phyloP scores from a whole-genome alignment of 1,140 invertebrate genomes.

The Nasonia vitripennis region DNA sequence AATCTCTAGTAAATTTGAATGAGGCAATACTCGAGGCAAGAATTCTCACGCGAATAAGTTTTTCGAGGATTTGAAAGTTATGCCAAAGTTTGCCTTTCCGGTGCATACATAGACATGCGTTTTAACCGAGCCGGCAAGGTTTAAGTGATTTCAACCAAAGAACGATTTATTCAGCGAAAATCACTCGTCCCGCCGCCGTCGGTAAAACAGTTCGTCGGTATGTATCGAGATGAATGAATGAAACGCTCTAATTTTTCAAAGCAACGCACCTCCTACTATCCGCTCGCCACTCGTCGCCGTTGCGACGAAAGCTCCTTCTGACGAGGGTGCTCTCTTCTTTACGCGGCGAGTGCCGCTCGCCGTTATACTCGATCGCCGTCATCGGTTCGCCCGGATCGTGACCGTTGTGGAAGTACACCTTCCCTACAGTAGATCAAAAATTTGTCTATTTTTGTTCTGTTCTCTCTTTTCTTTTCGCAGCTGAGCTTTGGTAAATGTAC shows the following conservation, averaged over 20 bases:
- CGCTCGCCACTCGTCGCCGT: slow-evolving; percentile 75
- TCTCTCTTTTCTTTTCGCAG: slow-evolving; percentile 45
- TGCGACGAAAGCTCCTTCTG: slow-evolving; percentile 71
- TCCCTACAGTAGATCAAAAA: slow-evolving; percentile 74
- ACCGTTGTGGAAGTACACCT: slow-evolving; percentile 68
- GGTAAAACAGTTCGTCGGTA: no score
- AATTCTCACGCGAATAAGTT: no score
- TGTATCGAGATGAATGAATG: no score
- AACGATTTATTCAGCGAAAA: neutral
- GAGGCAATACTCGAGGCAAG: no score
- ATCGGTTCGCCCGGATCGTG: slow-evolving; percentile 64
- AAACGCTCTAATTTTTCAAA: no score
- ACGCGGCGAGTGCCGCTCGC: slow-evolving; percentile 75
- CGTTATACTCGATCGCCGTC: slow-evolving; percentile 63
- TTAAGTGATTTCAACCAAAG: no score
- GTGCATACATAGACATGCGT: no score
- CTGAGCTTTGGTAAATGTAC: neutral
- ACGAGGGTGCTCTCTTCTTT: slow-evolving; percentile 73
- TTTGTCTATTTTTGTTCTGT: slow-evolving; percentile 55
- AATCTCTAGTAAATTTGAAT: no score
- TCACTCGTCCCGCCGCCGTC: neutral
- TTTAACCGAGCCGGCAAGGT: no score
- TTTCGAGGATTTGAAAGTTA: no score
- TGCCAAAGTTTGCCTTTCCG: no score
- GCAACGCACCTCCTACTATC: slow-evolving; percentile 74